Evolutionary conservation across 2,888 invertebrate genomes (phyloP), one percentile per base, ranked within the genome.

Genomic region (Steinernema carpocapsae): DNA sequence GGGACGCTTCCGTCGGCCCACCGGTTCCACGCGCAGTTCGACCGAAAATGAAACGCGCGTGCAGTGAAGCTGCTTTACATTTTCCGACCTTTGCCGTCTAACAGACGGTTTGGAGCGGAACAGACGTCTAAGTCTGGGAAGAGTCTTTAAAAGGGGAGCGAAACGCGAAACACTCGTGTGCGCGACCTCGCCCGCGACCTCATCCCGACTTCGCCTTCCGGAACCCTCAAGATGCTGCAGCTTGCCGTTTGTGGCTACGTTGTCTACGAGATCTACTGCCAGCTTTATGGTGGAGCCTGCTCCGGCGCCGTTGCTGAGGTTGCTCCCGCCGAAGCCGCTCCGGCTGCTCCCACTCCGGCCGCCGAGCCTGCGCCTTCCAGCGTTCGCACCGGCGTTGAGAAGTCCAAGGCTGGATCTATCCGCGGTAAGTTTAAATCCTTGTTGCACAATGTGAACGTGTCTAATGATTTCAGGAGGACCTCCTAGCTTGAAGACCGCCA

Each of bases 341-440:
- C 4, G 17, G 48, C 48, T 48, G 6, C 48, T n/a, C n/a, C 17
- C 3, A 3, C 48, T 4, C 3, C 48, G 17, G 48, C 19, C 14
- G 6, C 48, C 48, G 19, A 17, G n/a, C 6, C 48, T 17, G 14
- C 17, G 2, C 48, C 48, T 7, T 17, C 48, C 14, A 22, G 22
- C 24, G 52, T 52, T 12, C 52, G 52, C 24, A 52, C 52, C 12
- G 19, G 22, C 12, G 12, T 52, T 22, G 52, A 52, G 24, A 52
- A 52, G 4, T 52, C 52, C 52, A 52, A 52, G 52, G 12, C 24
- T 12, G 24, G 52, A n/a, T 52, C 52, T 52, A 12, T 52, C 24
- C 19, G 52, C 1, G 52, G 52, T 48, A 52, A 22, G 22, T 48
- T 17, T n/a, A n/a, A 48, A 3, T 48, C 48, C 19, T 3, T 10